Percentiles rank a stretch among this genome's conserved stretches.
Conservation (phyloP, 2,113 vertebrate species). For the Bubalus kerabau region DNA sequence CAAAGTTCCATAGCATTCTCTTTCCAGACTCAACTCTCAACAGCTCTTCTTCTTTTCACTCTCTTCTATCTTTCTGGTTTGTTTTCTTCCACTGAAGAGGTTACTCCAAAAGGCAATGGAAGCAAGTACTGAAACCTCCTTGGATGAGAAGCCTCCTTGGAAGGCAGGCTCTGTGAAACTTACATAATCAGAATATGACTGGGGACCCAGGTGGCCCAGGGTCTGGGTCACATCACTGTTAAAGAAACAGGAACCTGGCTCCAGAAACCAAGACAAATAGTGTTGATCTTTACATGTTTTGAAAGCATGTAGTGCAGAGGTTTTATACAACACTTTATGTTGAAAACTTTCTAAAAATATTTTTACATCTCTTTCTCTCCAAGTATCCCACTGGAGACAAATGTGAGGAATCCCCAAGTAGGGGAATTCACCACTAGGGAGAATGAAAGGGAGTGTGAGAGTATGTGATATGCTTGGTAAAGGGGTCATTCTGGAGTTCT, state of each 20-base stretch:
- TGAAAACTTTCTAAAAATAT: neutral
- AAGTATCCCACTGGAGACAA: neutral
- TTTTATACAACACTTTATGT: neutral
- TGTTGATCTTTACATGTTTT: conserved; percentile 2
- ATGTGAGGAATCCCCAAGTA: neutral
- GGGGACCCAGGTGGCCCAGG: neutral
- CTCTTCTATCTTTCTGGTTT: neutral
- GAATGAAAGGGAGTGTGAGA: neutral
- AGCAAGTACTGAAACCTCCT: neutral
- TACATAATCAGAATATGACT: neutral
- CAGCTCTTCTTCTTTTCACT: neutral
- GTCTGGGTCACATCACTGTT: neutral
- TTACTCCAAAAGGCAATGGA: neutral
- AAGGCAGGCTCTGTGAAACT: neutral
- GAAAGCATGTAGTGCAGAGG: neutral
- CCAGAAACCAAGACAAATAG: conserved; percentile 1
- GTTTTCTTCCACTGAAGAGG: neutral
- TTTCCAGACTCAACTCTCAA: neutral
- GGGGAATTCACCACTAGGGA: neutral
- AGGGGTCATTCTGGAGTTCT: neutral
- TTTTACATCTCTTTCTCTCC: neutral
- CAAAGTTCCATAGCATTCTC: neutral
- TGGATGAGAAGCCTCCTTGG: neutral
- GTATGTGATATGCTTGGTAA: neutral
- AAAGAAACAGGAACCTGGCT: neutral